Percentiles rank a stretch among this genome's conserved stretches.
These are phyloP conservation scores for Thereva unica DNA, from an alignment of 2,888 invertebrate species.

Conservation along the genomic window DNA sequence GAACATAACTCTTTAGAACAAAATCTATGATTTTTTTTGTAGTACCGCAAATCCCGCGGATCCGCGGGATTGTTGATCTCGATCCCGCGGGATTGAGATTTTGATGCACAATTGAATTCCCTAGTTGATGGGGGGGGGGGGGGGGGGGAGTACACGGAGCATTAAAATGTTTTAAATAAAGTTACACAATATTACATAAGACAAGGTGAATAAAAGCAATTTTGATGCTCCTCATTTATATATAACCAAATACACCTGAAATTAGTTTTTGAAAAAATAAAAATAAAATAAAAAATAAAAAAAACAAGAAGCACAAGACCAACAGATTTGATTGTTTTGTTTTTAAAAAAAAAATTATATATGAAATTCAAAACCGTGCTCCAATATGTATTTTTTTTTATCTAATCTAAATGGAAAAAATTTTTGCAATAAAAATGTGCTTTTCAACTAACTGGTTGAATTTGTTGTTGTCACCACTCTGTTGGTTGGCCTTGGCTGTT, in stretches of 20 bases:
- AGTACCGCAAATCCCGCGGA: too few species aligned
- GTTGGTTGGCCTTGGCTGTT: constrained; percentile 48
- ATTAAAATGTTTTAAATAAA: too few species aligned
- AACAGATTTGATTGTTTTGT: constrained; percentile 7
- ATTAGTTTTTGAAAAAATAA: constrained; percentile 14
- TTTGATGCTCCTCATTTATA: constrained; percentile 7
- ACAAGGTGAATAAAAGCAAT: constrained; percentile 3
- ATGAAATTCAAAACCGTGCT: constrained; percentile 34
- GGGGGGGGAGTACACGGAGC: too few species aligned
- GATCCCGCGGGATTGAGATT: too few species aligned
- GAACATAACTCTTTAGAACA: too few species aligned
- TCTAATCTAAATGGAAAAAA: constrained; percentile 10
- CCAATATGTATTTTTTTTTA: constrained; percentile 11
- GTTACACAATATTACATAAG: too few species aligned
- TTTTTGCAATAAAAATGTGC: constrained; percentile 10
- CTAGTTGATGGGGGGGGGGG: too few species aligned
- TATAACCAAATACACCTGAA: constrained; percentile 30
- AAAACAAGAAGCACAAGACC: constrained; percentile 19
- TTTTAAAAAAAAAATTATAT: not conserved
- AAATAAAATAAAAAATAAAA: constrained; percentile 1
- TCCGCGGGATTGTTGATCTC: too few species aligned
- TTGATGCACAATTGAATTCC: too few species aligned
- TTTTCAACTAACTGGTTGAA: constrained; percentile 44
- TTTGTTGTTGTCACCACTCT: constrained; percentile 32
- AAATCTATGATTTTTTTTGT: too few species aligned